A percentile compares a stretch with the other conserved stretches of the same genome.
Evolutionary conservation across 2,797 vertebrate species (phyloP).

Genomic region (Dallia pectoralis): DNA sequence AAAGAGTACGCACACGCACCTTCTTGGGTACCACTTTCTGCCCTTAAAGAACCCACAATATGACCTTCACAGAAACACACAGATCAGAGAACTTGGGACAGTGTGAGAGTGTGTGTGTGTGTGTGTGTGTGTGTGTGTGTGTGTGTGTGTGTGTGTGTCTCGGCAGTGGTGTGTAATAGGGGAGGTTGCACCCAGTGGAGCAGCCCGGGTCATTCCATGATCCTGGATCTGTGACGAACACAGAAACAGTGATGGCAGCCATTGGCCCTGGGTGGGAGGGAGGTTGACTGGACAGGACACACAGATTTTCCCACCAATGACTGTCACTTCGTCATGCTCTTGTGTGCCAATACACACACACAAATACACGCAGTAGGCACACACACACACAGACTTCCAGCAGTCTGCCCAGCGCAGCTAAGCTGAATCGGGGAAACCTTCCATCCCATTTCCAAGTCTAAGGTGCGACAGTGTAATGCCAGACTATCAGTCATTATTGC

Average conservation of each 20-base stretch:
- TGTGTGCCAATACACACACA: too few species aligned
- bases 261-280: neutral
- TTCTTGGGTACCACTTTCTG: constrained; percentile 20
- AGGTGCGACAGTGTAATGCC: too few species aligned
- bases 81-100: neutral
- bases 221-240: neutral
- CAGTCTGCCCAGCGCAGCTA: too few species aligned
- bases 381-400: too few species aligned
- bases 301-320: too few species aligned
- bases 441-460: too few species aligned
- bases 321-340: too few species aligned
- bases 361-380: too few species aligned
- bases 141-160: too few species aligned
- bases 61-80: constrained; percentile 26
- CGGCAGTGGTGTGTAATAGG: neutral
- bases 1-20: neutral
- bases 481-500: too few species aligned
- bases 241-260: neutral
- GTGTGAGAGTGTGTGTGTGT: neutral
- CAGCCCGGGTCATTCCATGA: neutral
- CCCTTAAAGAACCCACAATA: constrained; percentile 3
- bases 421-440: too few species aligned
- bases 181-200: neutral
- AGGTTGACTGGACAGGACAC: neutral
- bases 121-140: too few species aligned